Evolutionary conservation across 35 echinoderm and acorn worm species (phyloP), one percentile per base, ranked within the genome.

Genomic region (Eucidaris tribuloides): DNA sequence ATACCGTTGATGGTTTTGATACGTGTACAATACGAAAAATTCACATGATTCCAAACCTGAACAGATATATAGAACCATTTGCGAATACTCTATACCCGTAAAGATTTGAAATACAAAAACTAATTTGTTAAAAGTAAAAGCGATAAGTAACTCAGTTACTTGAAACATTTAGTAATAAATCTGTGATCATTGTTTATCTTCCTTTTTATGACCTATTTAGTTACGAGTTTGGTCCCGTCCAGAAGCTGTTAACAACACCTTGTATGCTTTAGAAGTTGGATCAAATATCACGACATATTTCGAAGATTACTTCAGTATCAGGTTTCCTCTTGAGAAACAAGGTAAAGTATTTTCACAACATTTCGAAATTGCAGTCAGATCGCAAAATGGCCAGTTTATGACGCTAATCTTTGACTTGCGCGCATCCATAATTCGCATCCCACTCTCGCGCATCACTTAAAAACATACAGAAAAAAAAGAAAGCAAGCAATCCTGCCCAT

Each of bases 291-390:
- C 88, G 2, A 92, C 85, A 0, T 97, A 92, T 78, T 97, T 97
- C 48, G 94, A 97, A 86, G 86, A 97, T 19, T 97, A 97, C 43
- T 97, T 92, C 40, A 57, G 79, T 5, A 87, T 85, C 29, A 46
- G 52, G 14, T 97, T 85, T 45, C 94, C 94, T 37, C 79, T 97
- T 42, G 81, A 80, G 48, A 97, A 97, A 83, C 89, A 97, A 92
- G 94, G 94, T 97, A 58, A 83, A 28, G 38, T 30, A n/a, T n/a
- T n/a, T n/a, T n/a, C n/a, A n/a, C n/a, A n/a, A n/a, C n/a, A n/a
- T n/a, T n/a, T n/a, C n/a, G n/a, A n/a, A n/a, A n/a, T n/a, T n/a
- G n/a, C n/a, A n/a, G n/a, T n/a, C n/a, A n/a, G n/a, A n/a, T n/a
- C n/a, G n/a, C n/a, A n/a, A n/a, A n/a, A n/a, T n/a, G n/a, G n/a